Base-by-base conservation (phyloP, 2,797 vertebrate genomes). In the Enteromius thamalakanensis region DNA sequence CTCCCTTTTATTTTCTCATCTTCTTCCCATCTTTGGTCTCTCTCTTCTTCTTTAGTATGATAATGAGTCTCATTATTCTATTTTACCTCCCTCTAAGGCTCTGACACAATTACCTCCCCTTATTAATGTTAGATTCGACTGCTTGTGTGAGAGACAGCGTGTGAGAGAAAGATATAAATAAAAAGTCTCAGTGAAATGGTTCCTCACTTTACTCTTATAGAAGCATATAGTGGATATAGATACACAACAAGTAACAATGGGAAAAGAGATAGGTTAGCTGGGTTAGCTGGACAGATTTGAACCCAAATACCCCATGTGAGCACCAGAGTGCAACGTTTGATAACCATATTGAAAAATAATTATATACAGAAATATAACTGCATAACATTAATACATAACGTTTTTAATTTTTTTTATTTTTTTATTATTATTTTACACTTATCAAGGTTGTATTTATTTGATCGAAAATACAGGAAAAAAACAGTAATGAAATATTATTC, bases 81-180 rank as follows among this genome's bases (percentile, higher is more conserved):
- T 76, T 76, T 87, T 86, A 85, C 79, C 80, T 84, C 87, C 78
- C 70, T 83, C 79, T 80, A 83, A 81, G 76, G 84, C 83, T 84
- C 83, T 87, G 83, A 88, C 84, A 89, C 83, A 84, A 85, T 86
- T 86, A 86, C 84, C 84, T 86, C 84, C 58, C 65, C 19, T 47
- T 19, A 55, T 70, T 89, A 82, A 87, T 86, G 80, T 85, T 87
- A 85, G 84, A 87, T 89, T 88, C 84, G 9, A 29, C 76, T 65
- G 77, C 79, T 49, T 42, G 62, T 47, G 55, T 60, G 47, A 53
- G 60, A 37, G 45, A 67, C 12, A 34, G 42, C 14, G 37, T 4
- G 12, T 12, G 21, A 79, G 29, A 15, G 19, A 32, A 64, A 47
- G 29, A 45, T 5, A 42, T 34, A 12, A 45, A 47, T 47, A 62